phyloP scores from a whole-genome alignment of 2,888 invertebrate species.

The Macrostomum cliftonense region DNA sequence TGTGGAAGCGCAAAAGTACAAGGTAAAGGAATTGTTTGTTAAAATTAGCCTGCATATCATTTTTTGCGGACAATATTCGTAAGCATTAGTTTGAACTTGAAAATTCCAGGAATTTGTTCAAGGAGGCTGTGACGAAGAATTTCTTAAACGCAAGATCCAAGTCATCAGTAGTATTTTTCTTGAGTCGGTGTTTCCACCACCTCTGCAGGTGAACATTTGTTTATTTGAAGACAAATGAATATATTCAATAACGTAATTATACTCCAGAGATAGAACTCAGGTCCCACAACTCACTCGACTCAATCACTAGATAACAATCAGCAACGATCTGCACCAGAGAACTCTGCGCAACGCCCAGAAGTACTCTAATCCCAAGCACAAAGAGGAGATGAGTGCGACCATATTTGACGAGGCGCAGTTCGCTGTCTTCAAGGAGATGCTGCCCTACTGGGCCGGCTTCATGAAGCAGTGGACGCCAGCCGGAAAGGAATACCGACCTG shows the following conservation, averaged over 20 bases:
- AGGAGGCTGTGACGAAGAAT: constrained; percentile 28
- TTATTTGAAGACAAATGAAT: too few species aligned
- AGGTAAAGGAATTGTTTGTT: constrained; percentile 20
- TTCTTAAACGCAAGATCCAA: constrained; percentile 27
- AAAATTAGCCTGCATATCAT: background rate
- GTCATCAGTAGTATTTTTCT: constrained; percentile 30
- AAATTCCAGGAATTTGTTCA: constrained; percentile 25
- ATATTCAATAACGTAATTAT: too few species aligned
- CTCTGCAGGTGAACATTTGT: constrained; percentile 21
- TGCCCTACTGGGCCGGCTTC: constrained; percentile 36
- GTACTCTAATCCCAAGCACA: constrained; percentile 26
- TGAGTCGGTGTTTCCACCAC: constrained; percentile 25
- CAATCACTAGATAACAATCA: constrained; percentile 18
- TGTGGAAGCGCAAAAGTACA: constrained; percentile 34
- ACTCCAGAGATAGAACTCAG: too few species aligned
- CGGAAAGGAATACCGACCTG: constrained; percentile 20
- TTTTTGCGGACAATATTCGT: background rate
- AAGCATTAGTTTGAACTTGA: background rate
- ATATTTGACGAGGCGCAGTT: constrained; percentile 34
- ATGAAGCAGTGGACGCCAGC: constrained; percentile 19
- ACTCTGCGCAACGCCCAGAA: constrained; percentile 23
- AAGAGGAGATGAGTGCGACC: constrained; percentile 7
- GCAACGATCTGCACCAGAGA: constrained; percentile 23
- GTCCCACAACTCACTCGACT: background rate
- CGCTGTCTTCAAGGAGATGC: constrained; percentile 27